phyloP scores from a whole-genome alignment of 2,888 invertebrate genomes.

The Fragum sueziense region DNA sequence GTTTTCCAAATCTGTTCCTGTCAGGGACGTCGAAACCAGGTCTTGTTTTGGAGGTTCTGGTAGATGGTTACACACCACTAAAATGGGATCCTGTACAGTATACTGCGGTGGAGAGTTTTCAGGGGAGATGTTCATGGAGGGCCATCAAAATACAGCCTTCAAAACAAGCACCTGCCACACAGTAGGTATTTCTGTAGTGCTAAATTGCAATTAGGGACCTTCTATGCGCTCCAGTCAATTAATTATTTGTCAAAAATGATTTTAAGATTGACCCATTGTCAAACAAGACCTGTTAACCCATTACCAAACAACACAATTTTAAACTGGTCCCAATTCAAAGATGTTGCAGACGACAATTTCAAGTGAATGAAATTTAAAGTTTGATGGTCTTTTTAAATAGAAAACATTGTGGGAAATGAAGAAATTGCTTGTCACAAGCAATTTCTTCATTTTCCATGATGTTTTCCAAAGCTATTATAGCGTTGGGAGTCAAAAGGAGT shows the following conservation, averaged over 20 bases:
- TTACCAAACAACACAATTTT: no score
- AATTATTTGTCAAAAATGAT: not conserved
- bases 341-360: no score
- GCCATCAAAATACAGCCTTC: conserved; percentile 68
- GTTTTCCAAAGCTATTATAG: no score
- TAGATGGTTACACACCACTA: conserved; percentile 66
- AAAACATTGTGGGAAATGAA: not conserved
- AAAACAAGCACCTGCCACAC: conserved; percentile 34
- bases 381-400: no score
- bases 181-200: conserved; percentile 47
- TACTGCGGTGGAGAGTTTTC: conserved; percentile 73
- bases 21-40: no score
- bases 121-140: conserved; percentile 76
- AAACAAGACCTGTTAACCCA: not conserved
- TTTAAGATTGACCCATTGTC: not conserved
- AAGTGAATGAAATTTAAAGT: no score
- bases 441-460: conserved; percentile 1
- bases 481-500: no score
- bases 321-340: no score
- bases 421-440: conserved; percentile 5
- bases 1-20: no score
- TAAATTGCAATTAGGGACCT: no score
- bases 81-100: conserved; percentile 73
- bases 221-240: not conserved
- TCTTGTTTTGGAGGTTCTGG: conserved; percentile 59